Percentiles rank a stretch among this genome's conserved stretches.
Conservation (phyloP, 1,140 invertebrate species). For the Drepana arcuata region DNA sequence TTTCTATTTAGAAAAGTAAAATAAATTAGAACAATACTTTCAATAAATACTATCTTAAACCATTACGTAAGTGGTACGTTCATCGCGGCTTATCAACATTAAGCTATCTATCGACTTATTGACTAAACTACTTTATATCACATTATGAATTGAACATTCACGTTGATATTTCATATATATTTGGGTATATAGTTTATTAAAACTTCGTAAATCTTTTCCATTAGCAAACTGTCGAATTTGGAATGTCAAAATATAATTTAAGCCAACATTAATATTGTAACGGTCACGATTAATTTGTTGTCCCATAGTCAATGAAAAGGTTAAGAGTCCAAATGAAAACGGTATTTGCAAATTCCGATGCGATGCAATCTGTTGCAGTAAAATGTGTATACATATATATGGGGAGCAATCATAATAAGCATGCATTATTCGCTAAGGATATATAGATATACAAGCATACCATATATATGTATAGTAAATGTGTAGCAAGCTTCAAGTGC, state of each 20-base stretch:
- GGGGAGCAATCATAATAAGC: too few relatives aligned
- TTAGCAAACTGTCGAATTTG: conserved; percentile 43
- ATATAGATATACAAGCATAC: conserved; percentile 21
- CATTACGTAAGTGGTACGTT: conserved; percentile 21
- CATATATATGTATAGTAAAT: conserved; percentile 30
- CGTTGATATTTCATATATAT: conserved; percentile 44
- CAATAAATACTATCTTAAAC: conserved; percentile 53
- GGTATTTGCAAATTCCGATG: too few relatives aligned
- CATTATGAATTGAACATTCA: conserved; percentile 63
- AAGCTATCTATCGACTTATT: conserved; percentile 26
- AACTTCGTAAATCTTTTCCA: conserved; percentile 26
- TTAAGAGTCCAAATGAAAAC: too few relatives aligned
- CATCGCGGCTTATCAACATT: conserved; percentile 19
- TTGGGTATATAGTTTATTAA: too few relatives aligned
- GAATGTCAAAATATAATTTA: conserved; percentile 28
- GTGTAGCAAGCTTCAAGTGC: conserved; percentile 39
- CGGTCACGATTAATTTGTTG: too few relatives aligned
- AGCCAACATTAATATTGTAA: too few relatives aligned
- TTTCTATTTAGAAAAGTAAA: conserved; percentile 40
- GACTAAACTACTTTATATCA: conserved; percentile 55
- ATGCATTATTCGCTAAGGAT: conserved; percentile 42
- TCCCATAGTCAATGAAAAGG: too few relatives aligned
- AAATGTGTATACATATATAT: too few relatives aligned
- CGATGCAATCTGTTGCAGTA: conserved; percentile 22
- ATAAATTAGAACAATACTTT: conserved; percentile 33